phyloP scores from a whole-genome alignment of 2,113 vertebrate species.

The Anoura caudifer region DNA sequence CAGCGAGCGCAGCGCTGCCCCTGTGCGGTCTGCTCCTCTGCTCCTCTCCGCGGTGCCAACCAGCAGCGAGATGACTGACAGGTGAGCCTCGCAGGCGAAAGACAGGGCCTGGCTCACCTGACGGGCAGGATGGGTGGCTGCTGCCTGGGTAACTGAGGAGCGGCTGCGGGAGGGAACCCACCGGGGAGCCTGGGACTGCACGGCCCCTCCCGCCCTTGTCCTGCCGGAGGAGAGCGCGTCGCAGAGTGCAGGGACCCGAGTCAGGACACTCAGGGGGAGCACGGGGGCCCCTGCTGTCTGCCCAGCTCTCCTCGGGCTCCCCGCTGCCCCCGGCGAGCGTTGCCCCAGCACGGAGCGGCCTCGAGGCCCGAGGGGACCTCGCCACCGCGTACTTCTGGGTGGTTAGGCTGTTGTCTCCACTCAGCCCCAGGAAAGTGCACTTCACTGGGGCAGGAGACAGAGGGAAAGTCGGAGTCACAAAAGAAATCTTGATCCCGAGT shows the following conservation, averaged over 20 bases:
- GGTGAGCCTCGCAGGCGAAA: neutral
- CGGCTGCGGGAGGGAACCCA: too few relatives aligned
- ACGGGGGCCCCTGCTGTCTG: neutral
- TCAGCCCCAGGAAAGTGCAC: neutral
- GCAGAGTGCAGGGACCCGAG: neutral
- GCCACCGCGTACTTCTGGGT: fast-evolving
- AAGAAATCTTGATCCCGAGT: neutral
- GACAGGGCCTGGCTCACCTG: neutral
- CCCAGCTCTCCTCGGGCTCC: neutral
- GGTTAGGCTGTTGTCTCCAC: neutral
- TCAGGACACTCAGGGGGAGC: too few relatives aligned
- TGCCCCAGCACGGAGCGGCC: too few relatives aligned
- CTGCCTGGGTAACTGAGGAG: neutral
- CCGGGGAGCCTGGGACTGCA: fast-evolving
- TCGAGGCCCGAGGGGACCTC: too few relatives aligned
- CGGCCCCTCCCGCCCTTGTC: fast-evolving
- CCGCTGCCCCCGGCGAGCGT: fast-evolving
- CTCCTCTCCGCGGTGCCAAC: fast-evolving
- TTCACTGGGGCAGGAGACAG: neutral
- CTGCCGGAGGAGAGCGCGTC: fast-evolving
- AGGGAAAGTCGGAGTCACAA: neutral
- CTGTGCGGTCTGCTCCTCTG: neutral
- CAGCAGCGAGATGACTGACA: neutral
- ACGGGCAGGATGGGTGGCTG: fast-evolving
- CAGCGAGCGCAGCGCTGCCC: too few relatives aligned